A percentile compares a stretch with the other conserved stretches of the same genome.
Conservation (phyloP, 2,113 vertebrate species). For the Hystrix brachyura region DNA sequence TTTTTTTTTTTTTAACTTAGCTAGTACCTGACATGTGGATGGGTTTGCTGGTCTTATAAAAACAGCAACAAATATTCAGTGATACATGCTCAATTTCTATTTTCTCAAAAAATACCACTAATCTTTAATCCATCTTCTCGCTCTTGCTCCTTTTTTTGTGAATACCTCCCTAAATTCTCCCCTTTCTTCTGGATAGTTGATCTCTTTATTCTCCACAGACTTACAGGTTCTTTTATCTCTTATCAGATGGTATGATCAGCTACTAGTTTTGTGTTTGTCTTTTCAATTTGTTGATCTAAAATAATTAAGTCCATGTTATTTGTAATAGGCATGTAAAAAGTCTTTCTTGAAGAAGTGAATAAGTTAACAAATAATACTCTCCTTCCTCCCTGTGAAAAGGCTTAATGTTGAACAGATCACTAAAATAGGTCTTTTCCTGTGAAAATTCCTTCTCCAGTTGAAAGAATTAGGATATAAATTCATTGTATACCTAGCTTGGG, state of each 20-base stretch:
- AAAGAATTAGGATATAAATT: neutral
- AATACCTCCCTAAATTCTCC: neutral
- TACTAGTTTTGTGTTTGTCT: neutral
- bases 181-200: neutral
- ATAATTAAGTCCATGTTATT: neutral
- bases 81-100: neutral
- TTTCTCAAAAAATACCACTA: neutral
- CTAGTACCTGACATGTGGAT: neutral
- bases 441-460: neutral
- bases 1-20: neutral
- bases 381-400: neutral
- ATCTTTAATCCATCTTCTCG: neutral
- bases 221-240: neutral
- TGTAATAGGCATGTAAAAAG: neutral
- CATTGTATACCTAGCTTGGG: neutral
- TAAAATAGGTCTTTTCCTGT: neutral
- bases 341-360: neutral
- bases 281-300: constrained; percentile 35
- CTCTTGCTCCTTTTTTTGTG: neutral
- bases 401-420: constrained; percentile 9
- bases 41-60: neutral
- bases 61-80: neutral
- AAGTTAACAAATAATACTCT: neutral
- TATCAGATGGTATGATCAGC: neutral
- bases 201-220: neutral